phyloP scores from a whole-genome alignment of 2,888 invertebrate genomes.

The Melinopterus prodromus region DNA sequence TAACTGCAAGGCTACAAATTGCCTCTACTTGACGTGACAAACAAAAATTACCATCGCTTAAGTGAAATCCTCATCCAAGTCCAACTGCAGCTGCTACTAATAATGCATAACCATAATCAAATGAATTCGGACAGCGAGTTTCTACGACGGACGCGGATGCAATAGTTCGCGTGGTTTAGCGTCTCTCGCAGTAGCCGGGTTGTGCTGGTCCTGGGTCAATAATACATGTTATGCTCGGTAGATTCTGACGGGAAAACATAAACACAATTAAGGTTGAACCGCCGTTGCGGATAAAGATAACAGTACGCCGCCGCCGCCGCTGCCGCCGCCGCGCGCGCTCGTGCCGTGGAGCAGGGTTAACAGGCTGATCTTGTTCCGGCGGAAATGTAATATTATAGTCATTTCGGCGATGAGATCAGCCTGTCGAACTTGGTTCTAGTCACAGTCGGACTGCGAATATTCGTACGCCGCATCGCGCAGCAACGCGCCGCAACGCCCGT shows the following conservation, averaged over 20 bases:
- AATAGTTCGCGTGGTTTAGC: not conserved
- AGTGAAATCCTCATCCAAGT: too few relatives aligned
- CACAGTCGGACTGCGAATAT: slow-evolving; percentile 15
- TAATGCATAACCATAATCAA: too few relatives aligned
- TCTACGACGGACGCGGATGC: not conserved
- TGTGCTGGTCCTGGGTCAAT: not conserved
- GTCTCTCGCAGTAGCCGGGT: not conserved
- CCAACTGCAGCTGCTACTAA: too few relatives aligned
- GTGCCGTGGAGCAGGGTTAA: slow-evolving; percentile 46
- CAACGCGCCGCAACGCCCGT: too few relatives aligned
- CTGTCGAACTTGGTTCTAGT: slow-evolving; percentile 57
- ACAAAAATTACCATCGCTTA: too few relatives aligned
- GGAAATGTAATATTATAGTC: slow-evolving; percentile 59
- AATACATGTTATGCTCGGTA: not conserved
- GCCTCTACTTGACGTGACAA: too few relatives aligned
- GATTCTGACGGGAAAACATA: slow-evolving; percentile 26
- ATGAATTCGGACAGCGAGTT: too few relatives aligned
- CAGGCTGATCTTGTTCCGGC: slow-evolving; percentile 62
- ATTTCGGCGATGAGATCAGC: slow-evolving; percentile 64
- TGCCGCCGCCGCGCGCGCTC: not conserved
- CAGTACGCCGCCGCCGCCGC: slow-evolving; percentile 10
- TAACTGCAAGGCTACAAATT: too few relatives aligned
- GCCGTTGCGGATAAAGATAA: slow-evolving; percentile 31
- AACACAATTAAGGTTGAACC: slow-evolving; percentile 33
- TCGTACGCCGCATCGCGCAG: too few relatives aligned